Conservation (phyloP, 64 coral and sea anemone genomes). For the Porites australiensis region DNA sequence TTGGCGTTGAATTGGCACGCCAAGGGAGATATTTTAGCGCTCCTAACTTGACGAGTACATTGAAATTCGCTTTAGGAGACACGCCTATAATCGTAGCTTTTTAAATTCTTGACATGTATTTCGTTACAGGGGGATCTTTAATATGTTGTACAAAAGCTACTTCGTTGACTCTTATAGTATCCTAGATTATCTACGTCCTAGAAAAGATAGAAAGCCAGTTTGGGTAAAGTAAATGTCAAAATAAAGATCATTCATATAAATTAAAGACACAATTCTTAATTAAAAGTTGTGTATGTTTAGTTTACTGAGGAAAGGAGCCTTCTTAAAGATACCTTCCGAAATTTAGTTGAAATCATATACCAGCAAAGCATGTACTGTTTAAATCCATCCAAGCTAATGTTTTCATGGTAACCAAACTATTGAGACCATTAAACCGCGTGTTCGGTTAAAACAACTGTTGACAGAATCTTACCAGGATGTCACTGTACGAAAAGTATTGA, state of each 20-base stretch:
- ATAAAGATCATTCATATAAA: constrained; percentile 30
- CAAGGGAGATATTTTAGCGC: background rate
- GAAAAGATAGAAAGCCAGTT: background rate
- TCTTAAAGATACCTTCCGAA: too few species aligned
- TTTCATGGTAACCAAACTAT: too few species aligned
- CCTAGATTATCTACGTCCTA: constrained; percentile 1
- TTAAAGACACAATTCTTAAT: constrained; percentile 35
- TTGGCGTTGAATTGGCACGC: constrained; percentile 30
- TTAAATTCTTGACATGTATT: background rate
- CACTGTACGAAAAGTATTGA: too few species aligned
- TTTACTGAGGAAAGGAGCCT: too few species aligned
- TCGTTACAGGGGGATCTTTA: background rate
- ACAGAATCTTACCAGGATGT: too few species aligned
- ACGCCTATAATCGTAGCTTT: background rate
- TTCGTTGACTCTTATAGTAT: constrained; percentile 23
- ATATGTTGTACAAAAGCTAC: constrained; percentile 39
- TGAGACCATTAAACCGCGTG: too few species aligned
- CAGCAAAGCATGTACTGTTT: too few species aligned
- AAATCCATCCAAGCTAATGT: too few species aligned
- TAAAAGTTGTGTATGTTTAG: background rate
- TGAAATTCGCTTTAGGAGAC: background rate
- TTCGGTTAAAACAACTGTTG: too few species aligned
- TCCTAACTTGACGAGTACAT: background rate
- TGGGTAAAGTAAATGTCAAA: constrained; percentile 33
- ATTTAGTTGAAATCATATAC: too few species aligned